Percentiles rank a stretch among this genome's conserved stretches.
These are phyloP conservation scores for Catagonus wagneri DNA, from an alignment of 2,113 vertebrate genomes.

Conservation along the genomic window DNA sequence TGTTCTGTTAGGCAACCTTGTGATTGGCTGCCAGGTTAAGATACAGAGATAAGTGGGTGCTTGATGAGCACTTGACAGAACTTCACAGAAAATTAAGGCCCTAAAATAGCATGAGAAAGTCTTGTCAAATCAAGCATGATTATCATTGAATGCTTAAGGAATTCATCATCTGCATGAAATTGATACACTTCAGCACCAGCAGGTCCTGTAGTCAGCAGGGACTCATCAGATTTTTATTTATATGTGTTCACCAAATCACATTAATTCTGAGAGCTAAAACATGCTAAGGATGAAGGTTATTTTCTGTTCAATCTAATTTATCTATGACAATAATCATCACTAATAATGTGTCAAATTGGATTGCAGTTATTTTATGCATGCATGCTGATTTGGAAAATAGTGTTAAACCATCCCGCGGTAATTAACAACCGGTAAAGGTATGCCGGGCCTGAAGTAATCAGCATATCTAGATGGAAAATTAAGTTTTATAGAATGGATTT, in stretches of 20 bases:
- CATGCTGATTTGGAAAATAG: conserved; percentile 90
- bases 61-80: conserved; percentile 94
- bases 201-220: conserved; percentile 89
- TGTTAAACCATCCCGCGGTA: conserved; percentile 86
- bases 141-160: conserved; percentile 92
- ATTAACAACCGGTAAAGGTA: conserved; percentile 89
- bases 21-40: conserved; percentile 92
- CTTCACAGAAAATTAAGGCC: conserved; percentile 94
- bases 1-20: conserved; percentile 87
- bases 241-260: conserved; percentile 94
- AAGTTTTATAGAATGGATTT: conserved; percentile 86
- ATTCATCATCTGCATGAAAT: conserved; percentile 94
- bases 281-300: conserved; percentile 94
- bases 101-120: conserved; percentile 94
- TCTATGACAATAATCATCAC: conserved; percentile 93
- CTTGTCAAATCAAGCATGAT: conserved; percentile 95
- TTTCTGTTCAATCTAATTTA: conserved; percentile 94
- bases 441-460: conserved; percentile 81
- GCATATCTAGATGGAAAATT: conserved; percentile 86
- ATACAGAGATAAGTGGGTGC: conserved; percentile 91
- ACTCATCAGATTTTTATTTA: conserved; percentile 94
- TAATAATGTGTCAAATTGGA: conserved; percentile 93
- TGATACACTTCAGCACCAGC: conserved; percentile 91
- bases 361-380: conserved; percentile 91
- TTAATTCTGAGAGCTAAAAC: conserved; percentile 93